These are phyloP conservation scores for Gymnobelideus leadbeateri DNA, from an alignment of 2,113 vertebrate genomes.

Conservation along the genomic window DNA sequence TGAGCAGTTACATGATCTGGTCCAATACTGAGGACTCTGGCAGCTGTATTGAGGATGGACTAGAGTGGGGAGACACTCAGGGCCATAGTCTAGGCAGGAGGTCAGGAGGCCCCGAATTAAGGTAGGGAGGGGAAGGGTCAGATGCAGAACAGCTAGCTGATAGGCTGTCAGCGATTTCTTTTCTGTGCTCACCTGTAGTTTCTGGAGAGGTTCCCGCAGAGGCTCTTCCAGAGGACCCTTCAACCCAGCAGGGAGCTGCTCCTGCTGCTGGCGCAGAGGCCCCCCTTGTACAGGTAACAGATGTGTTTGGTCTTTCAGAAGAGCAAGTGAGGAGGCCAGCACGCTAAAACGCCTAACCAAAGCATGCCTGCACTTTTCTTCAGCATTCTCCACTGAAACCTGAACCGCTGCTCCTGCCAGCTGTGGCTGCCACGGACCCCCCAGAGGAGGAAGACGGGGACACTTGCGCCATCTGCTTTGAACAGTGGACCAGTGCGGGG, in stretches of 20 bases:
- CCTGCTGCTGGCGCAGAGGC: slow-evolving; percentile 43
- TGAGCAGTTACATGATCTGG: not conserved
- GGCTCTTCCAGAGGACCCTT: slow-evolving; percentile 10
- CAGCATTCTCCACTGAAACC: slow-evolving; percentile 67
- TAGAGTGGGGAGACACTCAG: not conserved
- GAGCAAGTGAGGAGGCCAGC: not conserved
- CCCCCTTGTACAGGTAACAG: slow-evolving; percentile 77
- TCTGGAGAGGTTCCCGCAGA: slow-evolving; percentile 70
- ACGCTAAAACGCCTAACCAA: not conserved
- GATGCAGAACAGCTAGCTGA: not conserved
- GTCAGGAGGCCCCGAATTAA: not conserved
- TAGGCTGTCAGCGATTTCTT: slow-evolving; percentile 9
- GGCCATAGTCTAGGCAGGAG: not conserved
- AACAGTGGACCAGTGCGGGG: slow-evolving; percentile 94
- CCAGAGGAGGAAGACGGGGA: slow-evolving; percentile 90
- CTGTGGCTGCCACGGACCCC: not conserved
- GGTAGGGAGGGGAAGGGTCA: not conserved
- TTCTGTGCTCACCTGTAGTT: slow-evolving; percentile 47
- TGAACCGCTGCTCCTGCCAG: not conserved
- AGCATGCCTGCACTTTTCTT: slow-evolving; percentile 28
- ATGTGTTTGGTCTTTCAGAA: slow-evolving; percentile 18
- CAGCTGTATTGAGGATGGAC: not conserved
- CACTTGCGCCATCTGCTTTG: slow-evolving; percentile 95
- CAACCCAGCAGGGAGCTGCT: slow-evolving; percentile 64
- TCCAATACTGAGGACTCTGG: not conserved